Evolutionary conservation across 1,140 invertebrate genomes (phyloP), one percentile per base, ranked within the genome.

Genomic region (Proales similis): DNA sequence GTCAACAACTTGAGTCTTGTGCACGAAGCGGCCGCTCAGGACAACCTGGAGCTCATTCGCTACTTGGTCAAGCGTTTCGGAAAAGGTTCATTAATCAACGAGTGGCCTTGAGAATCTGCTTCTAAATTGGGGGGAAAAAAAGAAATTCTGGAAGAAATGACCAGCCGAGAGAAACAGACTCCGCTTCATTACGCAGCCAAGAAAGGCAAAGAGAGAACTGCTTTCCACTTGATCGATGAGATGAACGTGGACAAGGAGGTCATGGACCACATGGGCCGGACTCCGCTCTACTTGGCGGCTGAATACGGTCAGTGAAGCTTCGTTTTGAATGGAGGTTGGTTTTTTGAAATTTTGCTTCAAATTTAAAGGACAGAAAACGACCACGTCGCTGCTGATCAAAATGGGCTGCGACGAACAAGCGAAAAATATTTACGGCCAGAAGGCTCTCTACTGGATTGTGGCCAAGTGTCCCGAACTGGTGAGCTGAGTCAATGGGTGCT

Each of bases 391-490:
- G 12, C 38, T 49, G 19, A 12, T 49, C 14, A 33, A 49, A 3
- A 17, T 29, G 24, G 48, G 48, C 7, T 49, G 48, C 3, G 3
- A 26, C 22, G 3, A n/a, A n/a, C 9, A 49, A 17, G 27, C 27
- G 3, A 49, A 26, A 29, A 49, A 49, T 4, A 19, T 12, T 7
- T 14, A n/a, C 30, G 48, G 48, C 12, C 48, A 49, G 38, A 49
- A 49, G 26, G 48, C 48, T n/a, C 17, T 49, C 1, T 49, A n/a
- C 22, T 49, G 48, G 48, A 49, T 49, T 49, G 5, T 49, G 19
- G 48, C 48, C 12, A 49, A 49, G 38, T 49, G 48, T 30, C 48
- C 48, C 12, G 11, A 49, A 17, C 38, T 49, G n/a, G n/a, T n/a
- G n/a, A n/a, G n/a, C n/a, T n/a, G n/a, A n/a, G n/a, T n/a, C n/a